Conservation (phyloP, 2,888 invertebrate species). For the Cerceris ruficornis region DNA sequence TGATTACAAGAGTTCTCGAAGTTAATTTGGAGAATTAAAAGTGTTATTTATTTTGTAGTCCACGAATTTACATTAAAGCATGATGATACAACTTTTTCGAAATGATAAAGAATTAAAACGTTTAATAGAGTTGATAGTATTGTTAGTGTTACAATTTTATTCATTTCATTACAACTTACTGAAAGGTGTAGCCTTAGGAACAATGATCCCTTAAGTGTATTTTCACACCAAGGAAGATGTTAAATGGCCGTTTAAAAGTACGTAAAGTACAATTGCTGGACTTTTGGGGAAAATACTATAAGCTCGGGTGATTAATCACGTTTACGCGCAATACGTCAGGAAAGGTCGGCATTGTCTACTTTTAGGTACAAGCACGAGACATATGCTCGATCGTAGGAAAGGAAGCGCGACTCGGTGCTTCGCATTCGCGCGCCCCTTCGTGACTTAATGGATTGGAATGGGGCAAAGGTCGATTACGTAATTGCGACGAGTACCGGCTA, state of each 20-base stretch:
- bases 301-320: slow-evolving; percentile 53
- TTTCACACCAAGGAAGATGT: no score
- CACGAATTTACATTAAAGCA: no score
- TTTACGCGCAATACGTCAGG: slow-evolving; percentile 44
- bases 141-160: no score
- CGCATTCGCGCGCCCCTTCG: slow-evolving; percentile 57
- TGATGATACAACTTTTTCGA: no score
- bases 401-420: slow-evolving; percentile 39
- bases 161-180: no score
- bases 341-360: slow-evolving; percentile 40
- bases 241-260: background rate
- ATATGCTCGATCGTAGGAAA: slow-evolving; percentile 57
- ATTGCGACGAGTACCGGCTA: slow-evolving; percentile 61
- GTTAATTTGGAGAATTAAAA: no score
- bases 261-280: slow-evolving; percentile 12
- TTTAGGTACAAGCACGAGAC: slow-evolving; percentile 47
- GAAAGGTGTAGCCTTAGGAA: no score
- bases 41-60: no score
- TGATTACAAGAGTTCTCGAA: no score
- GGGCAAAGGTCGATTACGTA: slow-evolving; percentile 69
- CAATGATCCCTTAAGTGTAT: no score
- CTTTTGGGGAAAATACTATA: slow-evolving; percentile 10
- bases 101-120: no score
- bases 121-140: no score
- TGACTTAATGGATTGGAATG: slow-evolving; percentile 67